phyloP scores from a whole-genome alignment of 2,797 vertebrate species.

The Pseudochirops corinnae region DNA sequence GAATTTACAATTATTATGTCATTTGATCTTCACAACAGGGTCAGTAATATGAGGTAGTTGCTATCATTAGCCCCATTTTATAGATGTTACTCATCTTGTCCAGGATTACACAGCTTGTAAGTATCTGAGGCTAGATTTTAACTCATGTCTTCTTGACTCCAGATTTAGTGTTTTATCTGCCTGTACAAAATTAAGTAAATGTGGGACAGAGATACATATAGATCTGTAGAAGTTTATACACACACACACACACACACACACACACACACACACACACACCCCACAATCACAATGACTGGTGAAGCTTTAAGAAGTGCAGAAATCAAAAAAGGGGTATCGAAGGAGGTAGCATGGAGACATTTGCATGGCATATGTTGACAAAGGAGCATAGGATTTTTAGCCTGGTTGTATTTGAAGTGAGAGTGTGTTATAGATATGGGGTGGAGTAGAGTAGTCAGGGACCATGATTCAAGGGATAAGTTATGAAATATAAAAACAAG shows the following conservation, averaged over 20 bases:
- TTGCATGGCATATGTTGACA: no score
- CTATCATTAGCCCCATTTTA: constrained; percentile 42
- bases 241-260: no score
- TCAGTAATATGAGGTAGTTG: neutral
- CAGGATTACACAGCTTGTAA: neutral
- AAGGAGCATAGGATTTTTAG: neutral
- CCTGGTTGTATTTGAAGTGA: neutral
- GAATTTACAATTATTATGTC: neutral
- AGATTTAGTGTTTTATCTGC: neutral
- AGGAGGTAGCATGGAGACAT: neutral
- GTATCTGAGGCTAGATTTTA: neutral
- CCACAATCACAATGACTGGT: neutral
- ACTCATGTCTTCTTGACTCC: neutral
- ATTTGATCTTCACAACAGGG: neutral
- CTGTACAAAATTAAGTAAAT: neutral
- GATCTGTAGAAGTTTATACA: no score
- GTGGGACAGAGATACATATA: neutral
- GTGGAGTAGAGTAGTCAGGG: neutral
- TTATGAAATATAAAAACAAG: neutral
- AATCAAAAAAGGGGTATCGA: neutral
- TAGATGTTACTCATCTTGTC: neutral
- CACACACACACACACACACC: no score
- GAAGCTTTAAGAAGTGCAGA: neutral
- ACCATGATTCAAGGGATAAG: neutral
- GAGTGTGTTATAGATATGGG: neutral